A percentile compares a stretch with the other conserved stretches of the same genome.
These are phyloP conservation scores for Paelopatides confundens DNA, from an alignment of 53 echinoderm and acorn worm species.

Conservation along the genomic window DNA sequence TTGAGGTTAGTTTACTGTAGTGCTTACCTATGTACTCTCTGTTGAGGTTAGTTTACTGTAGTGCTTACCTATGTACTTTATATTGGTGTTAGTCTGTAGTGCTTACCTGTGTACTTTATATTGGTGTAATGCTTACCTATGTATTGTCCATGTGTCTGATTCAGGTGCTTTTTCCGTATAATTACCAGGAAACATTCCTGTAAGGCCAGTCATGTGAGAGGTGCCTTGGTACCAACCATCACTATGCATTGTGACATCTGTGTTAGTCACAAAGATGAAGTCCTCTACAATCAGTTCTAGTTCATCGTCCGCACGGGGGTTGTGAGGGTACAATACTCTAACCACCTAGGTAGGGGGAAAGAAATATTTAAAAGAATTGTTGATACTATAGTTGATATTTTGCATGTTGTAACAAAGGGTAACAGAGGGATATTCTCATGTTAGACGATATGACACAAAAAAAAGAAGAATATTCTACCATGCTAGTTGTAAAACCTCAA, in stretches of 20 bases:
- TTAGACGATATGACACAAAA: no score
- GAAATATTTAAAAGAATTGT: no score
- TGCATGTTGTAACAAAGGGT: no score
- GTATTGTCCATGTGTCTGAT: slow-evolving; percentile 97
- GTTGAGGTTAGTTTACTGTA: background rate
- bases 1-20: no score
- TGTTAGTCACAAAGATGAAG: slow-evolving; percentile 74
- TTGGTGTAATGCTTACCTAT: slow-evolving; percentile 67
- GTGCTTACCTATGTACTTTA: background rate
- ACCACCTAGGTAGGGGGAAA: slow-evolving; percentile 77
- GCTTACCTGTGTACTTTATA: slow-evolving; percentile 75
- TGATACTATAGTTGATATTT: no score
- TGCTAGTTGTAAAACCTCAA: no score
- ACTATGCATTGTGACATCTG: slow-evolving; percentile 68
- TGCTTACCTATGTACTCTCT: slow-evolving; percentile 83
- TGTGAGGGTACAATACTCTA: slow-evolving; percentile 90
- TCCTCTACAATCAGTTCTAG: slow-evolving; percentile 94
- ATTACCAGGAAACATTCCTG: slow-evolving; percentile 94
- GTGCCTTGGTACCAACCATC: slow-evolving; percentile 94
- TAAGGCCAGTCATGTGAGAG: slow-evolving; percentile 82
- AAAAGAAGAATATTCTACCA: no score
- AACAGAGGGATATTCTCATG: no score
- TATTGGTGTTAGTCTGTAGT: background rate
- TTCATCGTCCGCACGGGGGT: slow-evolving; percentile 86
- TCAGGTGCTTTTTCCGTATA: slow-evolving; percentile 98